Percentiles rank a stretch among this genome's conserved stretches.
Evolutionary conservation across 2,888 invertebrate genomes (phyloP).

Genomic region (Aproaerema taeniolella): DNA sequence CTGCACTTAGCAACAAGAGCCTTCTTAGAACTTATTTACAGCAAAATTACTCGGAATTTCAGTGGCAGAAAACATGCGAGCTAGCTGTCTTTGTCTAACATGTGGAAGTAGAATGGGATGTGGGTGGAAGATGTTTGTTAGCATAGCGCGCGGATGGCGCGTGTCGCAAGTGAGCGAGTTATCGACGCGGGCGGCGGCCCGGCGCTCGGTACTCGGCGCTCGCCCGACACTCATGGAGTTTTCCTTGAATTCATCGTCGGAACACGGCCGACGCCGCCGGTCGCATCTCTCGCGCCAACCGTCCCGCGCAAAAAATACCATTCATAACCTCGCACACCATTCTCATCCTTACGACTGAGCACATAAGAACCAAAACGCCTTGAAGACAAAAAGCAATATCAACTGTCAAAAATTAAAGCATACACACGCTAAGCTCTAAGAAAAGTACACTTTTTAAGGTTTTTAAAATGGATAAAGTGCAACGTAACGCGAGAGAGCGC

Average conservation of each 20-base stretch:
- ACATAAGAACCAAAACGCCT: slow-evolving; percentile 57
- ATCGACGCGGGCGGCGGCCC: slow-evolving; percentile 37
- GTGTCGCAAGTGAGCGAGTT: slow-evolving; percentile 25
- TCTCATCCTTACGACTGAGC: slow-evolving; percentile 48
- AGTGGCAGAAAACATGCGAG: background rate
- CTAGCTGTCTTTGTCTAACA: slow-evolving; percentile 9
- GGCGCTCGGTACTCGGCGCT: slow-evolving; percentile 30
- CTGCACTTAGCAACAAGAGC: slow-evolving; percentile 26
- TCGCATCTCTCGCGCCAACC: slow-evolving; percentile 59
- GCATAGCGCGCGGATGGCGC: slow-evolving; percentile 12
- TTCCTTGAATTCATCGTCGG: slow-evolving; percentile 60
- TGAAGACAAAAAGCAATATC: slow-evolving; percentile 56
- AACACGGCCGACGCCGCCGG: slow-evolving; percentile 37
- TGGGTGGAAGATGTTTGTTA: slow-evolving; percentile 15
- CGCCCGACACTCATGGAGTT: slow-evolving; percentile 46
- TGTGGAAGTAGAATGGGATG: slow-evolving; percentile 6
- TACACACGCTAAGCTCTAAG: slow-evolving; percentile 68
- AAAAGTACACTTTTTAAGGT: slow-evolving; percentile 65
- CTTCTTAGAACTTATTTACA: slow-evolving; percentile 20
- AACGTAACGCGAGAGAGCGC: slow-evolving; percentile 55
- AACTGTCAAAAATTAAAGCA: slow-evolving; percentile 77
- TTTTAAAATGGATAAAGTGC: slow-evolving; percentile 67
- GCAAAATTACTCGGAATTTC: slow-evolving; percentile 5
- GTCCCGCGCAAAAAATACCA: slow-evolving; percentile 72
- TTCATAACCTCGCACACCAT: slow-evolving; percentile 37